A percentile compares a stretch with the other conserved stretches of the same genome.
These are phyloP conservation scores for Sorex araneus DNA, from an alignment of 2,113 vertebrate genomes.

Conservation along the genomic window DNA sequence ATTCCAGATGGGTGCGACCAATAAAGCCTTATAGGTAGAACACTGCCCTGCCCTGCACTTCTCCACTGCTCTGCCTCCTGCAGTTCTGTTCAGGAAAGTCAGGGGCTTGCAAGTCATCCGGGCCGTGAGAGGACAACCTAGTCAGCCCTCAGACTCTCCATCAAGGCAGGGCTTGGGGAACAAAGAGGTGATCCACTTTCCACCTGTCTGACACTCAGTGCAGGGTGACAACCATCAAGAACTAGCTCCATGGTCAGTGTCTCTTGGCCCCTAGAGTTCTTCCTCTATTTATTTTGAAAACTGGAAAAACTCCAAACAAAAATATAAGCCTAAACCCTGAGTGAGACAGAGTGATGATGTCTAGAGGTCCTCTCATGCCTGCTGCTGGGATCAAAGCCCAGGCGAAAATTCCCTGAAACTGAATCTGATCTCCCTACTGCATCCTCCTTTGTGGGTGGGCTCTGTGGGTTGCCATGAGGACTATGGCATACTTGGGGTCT, in stretches of 20 bases:
- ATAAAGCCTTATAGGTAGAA: background rate
- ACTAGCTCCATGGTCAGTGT: background rate
- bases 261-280: background rate
- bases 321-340: background rate
- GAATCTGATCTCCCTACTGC: background rate
- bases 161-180: background rate
- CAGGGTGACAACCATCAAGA: background rate
- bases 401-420: background rate
- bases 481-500: background rate
- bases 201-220: background rate
- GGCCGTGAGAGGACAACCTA: constrained; percentile 8
- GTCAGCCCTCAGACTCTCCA: background rate
- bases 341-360: background rate
- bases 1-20: background rate
- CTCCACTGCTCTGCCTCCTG: background rate
- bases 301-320: background rate
- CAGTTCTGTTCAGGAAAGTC: background rate
- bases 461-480: background rate
- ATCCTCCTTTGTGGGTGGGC: background rate
- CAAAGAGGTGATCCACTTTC: background rate
- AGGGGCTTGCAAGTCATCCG: background rate
- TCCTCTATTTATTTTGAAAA: background rate
- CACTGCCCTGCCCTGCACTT: background rate
- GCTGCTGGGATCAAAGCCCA: background rate
- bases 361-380: background rate